Percentiles rank a stretch among this genome's conserved stretches.
These are phyloP conservation scores for Oreochromis spilurus DNA, from an alignment of 2,113 vertebrate species.

Conservation along the genomic window DNA sequence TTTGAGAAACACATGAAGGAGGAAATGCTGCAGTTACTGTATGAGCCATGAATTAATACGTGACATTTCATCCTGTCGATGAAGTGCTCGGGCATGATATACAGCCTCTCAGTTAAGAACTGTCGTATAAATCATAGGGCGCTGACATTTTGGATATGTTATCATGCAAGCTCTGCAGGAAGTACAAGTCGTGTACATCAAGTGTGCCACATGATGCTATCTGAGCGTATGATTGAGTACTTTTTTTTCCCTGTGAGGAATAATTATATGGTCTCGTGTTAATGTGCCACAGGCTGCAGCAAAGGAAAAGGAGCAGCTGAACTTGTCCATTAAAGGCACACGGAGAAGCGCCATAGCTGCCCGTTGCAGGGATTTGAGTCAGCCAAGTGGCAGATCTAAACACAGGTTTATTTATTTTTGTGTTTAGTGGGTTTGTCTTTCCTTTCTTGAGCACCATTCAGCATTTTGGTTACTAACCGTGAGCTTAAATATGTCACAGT, in stretches of 20 bases:
- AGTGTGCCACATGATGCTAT: slow-evolving; percentile 26
- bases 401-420: slow-evolving; percentile 11
- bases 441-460: background rate
- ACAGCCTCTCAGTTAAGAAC: slow-evolving; percentile 10
- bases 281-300: slow-evolving; percentile 15
- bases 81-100: slow-evolving; percentile 30
- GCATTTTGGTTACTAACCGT: background rate
- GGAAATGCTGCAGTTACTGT: background rate
- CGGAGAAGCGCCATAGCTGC: background rate
- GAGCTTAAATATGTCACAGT: background rate
- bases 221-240: slow-evolving; percentile 34
- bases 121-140: slow-evolving; percentile 26
- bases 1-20: background rate
- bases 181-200: background rate
- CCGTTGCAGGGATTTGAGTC: slow-evolving; percentile 26
- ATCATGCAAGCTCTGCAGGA: slow-evolving; percentile 36
- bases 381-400: background rate
- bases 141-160: slow-evolving; percentile 42
- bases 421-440: background rate
- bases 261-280: slow-evolving; percentile 24
- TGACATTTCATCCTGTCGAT: slow-evolving; percentile 42
- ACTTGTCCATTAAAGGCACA: slow-evolving; percentile 14
- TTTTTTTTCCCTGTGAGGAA: slow-evolving; percentile 19
- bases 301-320: slow-evolving; percentile 3
- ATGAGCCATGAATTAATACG: slow-evolving; percentile 34